Base-by-base conservation (phyloP, 2,888 invertebrate species). In the Erpobdella octoculata region DNA sequence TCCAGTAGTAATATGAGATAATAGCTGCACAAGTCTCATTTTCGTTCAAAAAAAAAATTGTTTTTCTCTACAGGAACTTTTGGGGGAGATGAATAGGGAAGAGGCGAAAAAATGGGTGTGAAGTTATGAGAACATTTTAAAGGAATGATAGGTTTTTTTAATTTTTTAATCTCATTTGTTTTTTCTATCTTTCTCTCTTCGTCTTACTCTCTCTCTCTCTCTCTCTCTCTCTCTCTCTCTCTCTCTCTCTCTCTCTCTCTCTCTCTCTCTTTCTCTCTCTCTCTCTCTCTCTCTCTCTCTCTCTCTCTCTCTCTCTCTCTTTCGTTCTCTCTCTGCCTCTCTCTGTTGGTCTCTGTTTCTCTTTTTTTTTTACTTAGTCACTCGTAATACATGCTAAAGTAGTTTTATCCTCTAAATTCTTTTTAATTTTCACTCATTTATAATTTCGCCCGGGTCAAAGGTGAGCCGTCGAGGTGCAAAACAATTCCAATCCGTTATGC, bases 231-330 rank as follows among this genome's bases (percentile, higher is more conserved):
- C 12, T 66, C 66, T 66, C 6, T 66, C 66, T 15, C 3, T 9
- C 66, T 1, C 48, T 66, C 48, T 1, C 33, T 66, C 66, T 37
- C 48, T 48, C 35, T 1, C 66, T 48, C 48, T 48, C 12, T 12
- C 46, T 48, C 15, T 66, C 66, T 58, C 41, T 66, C 9, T 66
- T 25, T 66, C 59, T 66, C 46, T 66, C 9, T 66, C 35, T 66
- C n/a, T 33, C 35, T 66, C 9, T 66, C 8, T 35, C 12, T 33
- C n/a, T n/a, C 18, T n/a, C 46, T 15, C 15, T n/a, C 61, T 21
- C 61, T 61, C 15, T 61, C 61, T 61, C 61, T 61, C 25, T 12
- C 21, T 61, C 21, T 15, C 21, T 21, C n/a, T n/a, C n/a, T n/a
- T n/a, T n/a, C n/a, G n/a, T n/a, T n/a, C n/a, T n/a, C n/a, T n/a